These are phyloP conservation scores for Drosophila recens DNA, from an alignment of 2,888 invertebrate genomes.

Conservation along the genomic window DNA sequence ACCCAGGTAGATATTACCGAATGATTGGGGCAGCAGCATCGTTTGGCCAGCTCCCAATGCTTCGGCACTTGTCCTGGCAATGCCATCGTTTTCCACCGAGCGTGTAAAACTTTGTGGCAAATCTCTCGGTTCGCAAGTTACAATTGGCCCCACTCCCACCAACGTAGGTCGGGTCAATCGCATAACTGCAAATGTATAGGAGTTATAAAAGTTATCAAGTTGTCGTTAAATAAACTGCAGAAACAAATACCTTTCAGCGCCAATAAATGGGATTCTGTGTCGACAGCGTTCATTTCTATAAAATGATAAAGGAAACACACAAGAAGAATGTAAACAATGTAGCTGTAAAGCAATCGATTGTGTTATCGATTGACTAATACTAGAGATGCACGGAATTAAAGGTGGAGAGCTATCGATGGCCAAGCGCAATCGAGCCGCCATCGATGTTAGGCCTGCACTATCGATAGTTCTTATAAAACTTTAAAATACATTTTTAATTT, in stretches of 20 bases:
- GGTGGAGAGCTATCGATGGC: no score
- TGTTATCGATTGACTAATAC: conserved; percentile 5
- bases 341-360: conserved; percentile 12
- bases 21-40: conserved; percentile 96
- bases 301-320: not conserved
- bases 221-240: not conserved
- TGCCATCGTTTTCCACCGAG: conserved; percentile 92
- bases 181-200: conserved; percentile 90
- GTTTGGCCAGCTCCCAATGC: conserved; percentile 92
- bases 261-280: conserved; percentile 83
- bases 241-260: conserved; percentile 83
- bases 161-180: conserved; percentile 96
- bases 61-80: conserved; percentile 93
- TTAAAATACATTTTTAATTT: not conserved
- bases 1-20: conserved; percentile 98
- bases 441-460: no score
- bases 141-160: conserved; percentile 90
- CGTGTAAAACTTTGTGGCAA: conserved; percentile 93
- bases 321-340: conserved; percentile 21
- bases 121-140: conserved; percentile 94
- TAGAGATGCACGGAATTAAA: conserved; percentile 33
- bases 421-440: no score
- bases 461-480: no score
- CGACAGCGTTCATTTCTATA: conserved; percentile 76
- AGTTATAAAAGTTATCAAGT: not conserved